Base-by-base conservation (phyloP, 1,140 invertebrate species). In the Drosophila pruinosa region DNA sequence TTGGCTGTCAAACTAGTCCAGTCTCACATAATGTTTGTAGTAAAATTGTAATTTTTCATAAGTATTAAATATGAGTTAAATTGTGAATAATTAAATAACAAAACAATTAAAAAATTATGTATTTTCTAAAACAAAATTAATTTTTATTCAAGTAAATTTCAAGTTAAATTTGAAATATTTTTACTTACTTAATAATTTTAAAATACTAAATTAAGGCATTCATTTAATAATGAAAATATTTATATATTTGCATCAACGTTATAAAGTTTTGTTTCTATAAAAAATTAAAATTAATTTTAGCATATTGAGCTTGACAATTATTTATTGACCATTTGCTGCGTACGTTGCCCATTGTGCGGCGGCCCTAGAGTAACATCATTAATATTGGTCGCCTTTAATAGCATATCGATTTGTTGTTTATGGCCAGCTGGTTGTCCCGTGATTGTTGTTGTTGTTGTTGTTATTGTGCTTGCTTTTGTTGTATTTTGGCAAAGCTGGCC, bases 391-490 rank as follows among this genome's bases (percentile, higher is more conserved):
- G 64, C 34, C 31, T 57, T 79, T 75, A 75, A 78, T 88, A 59
- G 70, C 12, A 61, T 86, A 86, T 86, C 78, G 81, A 86, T 86
- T 82, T 79, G 63, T 64, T 71, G 80, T 56, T 75, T 72, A 62
- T 75, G 38, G 39, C 50, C 52, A 45, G 58, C 58, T 63, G 41
- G 47, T 31, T 50, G 38, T 56, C n/a, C 12, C 64, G 14, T 24
- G 21, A 24, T 24, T 50, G 26, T 47, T 59, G 67, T 65, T 59
- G 53, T 50, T 45, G 72, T 15, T 41, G 53, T 28, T 45, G 19
- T 28, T 28, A 19, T 14, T 41, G 57, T 17, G 31, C 10, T 34
- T 15, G n/a, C 17, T 41, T 41, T 57, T 38, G 17, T 45, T 45
- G 38, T 64, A 22, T 52, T 59, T 59, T 59, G 39, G 45, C 12